Evolutionary conservation across 2,113 vertebrate genomes (phyloP), one percentile per base, ranked within the genome.

Genomic region (Ranitomeya imitator): DNA sequence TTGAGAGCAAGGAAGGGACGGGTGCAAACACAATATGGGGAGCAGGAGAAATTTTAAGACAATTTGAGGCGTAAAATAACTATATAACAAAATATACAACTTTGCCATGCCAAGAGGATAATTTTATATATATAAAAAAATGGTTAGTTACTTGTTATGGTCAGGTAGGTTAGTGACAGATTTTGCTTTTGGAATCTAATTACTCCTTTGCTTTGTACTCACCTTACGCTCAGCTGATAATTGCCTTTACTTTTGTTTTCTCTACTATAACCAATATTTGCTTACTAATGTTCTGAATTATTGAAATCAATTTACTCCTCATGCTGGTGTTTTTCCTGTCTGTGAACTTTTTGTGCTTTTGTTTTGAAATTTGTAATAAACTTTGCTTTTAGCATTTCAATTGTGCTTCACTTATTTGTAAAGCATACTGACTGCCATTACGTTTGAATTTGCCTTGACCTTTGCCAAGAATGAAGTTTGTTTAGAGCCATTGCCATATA

Each of bases 331-430:
- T 15, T 81, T 81, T 81, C 57, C 61, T 37, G 23, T 61, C 26
- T 81, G 57, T 60, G 23, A 80, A 37, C 14, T 31, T 60, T 57
- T 57, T 59, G 19, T 79, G 37, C 60, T 60, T 19, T 80, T 21
- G 23, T 15, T 79, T 79, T 7, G 21, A 23, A 59, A 57, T 61
- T 61, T 60, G 60, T 37, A 19, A 60, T 61, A 15, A 37, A 16
- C 55, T 80, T 60, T 80, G 79, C 59, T 82, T 82, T 63, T 61
- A 82, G 52, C 18, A 19, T 82, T 82, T 63, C 59, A 11, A 19
- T 7, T 63, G 79, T 6, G 16, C 23, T 81, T 81, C 23, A 60
- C 23, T 81, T 26, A 59, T 26, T 63, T 15, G 8, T 61, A 14
- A 21, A 63, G 51, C 21, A 18, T 13, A 60, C 55, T 60, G 6